phyloP scores from a whole-genome alignment of 2,797 vertebrate species.

The Channa striata region DNA sequence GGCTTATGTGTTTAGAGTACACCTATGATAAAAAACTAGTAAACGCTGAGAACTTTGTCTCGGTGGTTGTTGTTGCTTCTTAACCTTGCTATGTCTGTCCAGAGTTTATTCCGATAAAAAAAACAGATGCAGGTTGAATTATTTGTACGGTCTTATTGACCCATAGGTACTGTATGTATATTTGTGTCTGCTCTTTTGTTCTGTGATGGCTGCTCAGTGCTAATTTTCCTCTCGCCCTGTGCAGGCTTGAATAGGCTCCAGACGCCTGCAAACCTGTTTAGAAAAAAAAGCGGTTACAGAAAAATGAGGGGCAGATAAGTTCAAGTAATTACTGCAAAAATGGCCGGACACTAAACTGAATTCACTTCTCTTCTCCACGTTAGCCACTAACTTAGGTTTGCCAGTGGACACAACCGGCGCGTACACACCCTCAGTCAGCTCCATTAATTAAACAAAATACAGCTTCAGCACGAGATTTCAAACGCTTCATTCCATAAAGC shows the following conservation, averaged over 20 bases:
- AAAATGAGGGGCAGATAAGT: neutral
- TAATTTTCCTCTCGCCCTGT: neutral
- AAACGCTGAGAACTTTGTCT: neutral
- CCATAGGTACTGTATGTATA: neutral
- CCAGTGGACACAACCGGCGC: neutral
- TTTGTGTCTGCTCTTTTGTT: neutral
- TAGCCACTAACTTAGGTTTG: neutral
- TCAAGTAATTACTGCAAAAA: neutral
- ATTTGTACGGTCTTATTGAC: neutral
- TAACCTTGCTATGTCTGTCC: neutral
- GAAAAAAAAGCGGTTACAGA: neutral
- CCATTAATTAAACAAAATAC: neutral
- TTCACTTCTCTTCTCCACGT: neutral
- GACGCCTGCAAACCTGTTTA: neutral
- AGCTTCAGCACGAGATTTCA: constrained; percentile 19
- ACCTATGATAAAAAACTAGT: neutral
- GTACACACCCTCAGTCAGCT: neutral
- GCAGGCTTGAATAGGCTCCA: neutral
- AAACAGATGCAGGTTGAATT: neutral
- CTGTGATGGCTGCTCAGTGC: neutral
- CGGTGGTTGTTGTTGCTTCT: neutral
- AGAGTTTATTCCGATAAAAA: neutral
- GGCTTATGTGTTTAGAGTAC: neutral
- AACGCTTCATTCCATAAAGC: constrained; percentile 11
- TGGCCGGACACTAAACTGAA: neutral